phyloP scores from a whole-genome alignment of 2,888 invertebrate species.

The Ichneumon xanthorius region DNA sequence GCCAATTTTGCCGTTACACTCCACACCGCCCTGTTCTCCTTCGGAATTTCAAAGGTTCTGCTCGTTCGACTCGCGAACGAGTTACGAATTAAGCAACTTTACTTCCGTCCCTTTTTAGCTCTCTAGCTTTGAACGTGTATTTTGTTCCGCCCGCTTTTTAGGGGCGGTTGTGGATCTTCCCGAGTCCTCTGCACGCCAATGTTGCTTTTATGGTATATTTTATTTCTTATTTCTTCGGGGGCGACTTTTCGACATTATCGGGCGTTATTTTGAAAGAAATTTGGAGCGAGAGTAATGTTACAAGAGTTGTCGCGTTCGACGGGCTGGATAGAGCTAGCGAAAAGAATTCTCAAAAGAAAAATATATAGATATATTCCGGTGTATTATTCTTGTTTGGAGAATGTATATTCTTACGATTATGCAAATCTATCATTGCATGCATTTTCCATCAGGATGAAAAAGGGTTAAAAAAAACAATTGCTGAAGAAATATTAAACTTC shows the following conservation, averaged over 20 bases:
- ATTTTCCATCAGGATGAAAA: neutral
- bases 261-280: neutral
- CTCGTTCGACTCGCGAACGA: constrained; percentile 49
- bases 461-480: neutral
- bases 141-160: neutral
- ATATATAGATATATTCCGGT: neutral
- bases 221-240: neutral
- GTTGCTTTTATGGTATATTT: neutral
- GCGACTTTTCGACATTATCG: neutral
- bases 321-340: neutral
- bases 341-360: neutral
- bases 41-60: constrained; percentile 60
- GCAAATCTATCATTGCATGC: neutral
- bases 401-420: neutral
- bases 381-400: neutral
- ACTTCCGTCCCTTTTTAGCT: constrained; percentile 41
- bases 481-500: no score
- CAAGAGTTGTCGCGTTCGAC: neutral
- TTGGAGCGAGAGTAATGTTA: neutral
- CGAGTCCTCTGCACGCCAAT: neutral
- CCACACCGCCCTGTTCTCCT: constrained; percentile 44
- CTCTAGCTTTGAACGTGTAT: constrained; percentile 11
- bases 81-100: constrained; percentile 66
- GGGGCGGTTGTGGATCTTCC: neutral
- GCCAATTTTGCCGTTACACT: constrained; percentile 33